Percentiles rank a stretch among this genome's conserved stretches.
These are phyloP conservation scores for Pangasius sanitwongsei DNA, from an alignment of 2,797 vertebrate genomes.

Conservation along the genomic window DNA sequence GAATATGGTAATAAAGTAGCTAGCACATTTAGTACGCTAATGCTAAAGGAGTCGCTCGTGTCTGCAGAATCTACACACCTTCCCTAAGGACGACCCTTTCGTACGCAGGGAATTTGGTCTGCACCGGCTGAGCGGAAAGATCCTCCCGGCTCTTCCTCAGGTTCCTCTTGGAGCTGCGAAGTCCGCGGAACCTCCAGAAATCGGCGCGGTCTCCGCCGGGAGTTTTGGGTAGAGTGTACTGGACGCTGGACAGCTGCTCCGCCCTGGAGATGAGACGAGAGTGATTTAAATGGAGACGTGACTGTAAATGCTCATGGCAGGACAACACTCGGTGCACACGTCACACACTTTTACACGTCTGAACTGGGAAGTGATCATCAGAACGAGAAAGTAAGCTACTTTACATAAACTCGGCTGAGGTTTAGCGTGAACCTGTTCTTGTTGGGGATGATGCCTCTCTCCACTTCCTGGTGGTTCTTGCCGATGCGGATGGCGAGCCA, in stretches of 20 bases:
- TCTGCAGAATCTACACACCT: slow-evolving; percentile 66
- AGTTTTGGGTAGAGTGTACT: slow-evolving; percentile 97
- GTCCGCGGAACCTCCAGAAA: slow-evolving; percentile 96
- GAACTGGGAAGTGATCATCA: not conserved
- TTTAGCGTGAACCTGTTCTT: slow-evolving; percentile 43
- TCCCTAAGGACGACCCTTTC: slow-evolving; percentile 85
- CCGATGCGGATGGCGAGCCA: slow-evolving; percentile 87
- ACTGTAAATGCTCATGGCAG: not conserved
- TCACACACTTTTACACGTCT: not conserved
- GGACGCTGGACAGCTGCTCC: slow-evolving; percentile 95
- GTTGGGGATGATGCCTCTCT: slow-evolving; percentile 78
- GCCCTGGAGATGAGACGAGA: slow-evolving; percentile 75
- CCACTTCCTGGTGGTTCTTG: slow-evolving; percentile 75
- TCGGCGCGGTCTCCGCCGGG: slow-evolving; percentile 94
- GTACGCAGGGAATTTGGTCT: slow-evolving; percentile 96
- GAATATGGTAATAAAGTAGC: not conserved
- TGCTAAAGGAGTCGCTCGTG: not conserved
- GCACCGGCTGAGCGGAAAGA: slow-evolving; percentile 83
- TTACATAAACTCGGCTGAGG: too few species aligned
- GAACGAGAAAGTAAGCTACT: not conserved
- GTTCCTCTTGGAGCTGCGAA: slow-evolving; percentile 96
- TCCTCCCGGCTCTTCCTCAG: slow-evolving; percentile 96
- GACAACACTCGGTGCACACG: not conserved
- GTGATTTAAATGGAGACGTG: not conserved
- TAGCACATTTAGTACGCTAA: not conserved